Percentiles rank a stretch among this genome's conserved stretches.
These are phyloP conservation scores for Molossus molossus DNA, from an alignment of 2,797 vertebrate species.

Conservation along the genomic window DNA sequence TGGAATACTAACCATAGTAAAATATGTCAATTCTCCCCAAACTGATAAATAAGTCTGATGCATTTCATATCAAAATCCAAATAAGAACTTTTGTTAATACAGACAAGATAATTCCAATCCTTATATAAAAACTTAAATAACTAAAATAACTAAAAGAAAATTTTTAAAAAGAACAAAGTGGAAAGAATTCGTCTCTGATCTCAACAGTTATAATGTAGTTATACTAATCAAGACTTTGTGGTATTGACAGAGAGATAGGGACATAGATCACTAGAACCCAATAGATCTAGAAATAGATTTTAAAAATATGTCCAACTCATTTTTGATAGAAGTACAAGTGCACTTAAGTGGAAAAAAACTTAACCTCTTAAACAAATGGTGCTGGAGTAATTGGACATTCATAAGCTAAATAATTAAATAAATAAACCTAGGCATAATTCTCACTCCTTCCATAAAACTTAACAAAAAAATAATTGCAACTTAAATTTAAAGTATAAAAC, in stretches of 20 bases:
- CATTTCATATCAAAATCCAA: background rate
- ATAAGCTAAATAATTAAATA: background rate
- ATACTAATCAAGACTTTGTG: background rate
- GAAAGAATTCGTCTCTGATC: background rate
- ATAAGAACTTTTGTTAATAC: background rate
- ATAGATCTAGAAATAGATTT: background rate
- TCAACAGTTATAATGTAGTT: background rate
- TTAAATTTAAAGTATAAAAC: background rate
- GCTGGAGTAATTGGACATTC: background rate
- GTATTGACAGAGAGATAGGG: background rate
- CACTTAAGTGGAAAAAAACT: background rate
- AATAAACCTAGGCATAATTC: background rate
- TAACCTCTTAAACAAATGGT: background rate
- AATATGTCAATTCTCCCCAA: background rate
- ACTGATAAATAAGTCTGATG: background rate
- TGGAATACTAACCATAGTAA: background rate
- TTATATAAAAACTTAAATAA: background rate
- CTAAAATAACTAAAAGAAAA: constrained; percentile 1
- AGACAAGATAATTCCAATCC: background rate
- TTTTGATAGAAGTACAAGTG: constrained; percentile 1
- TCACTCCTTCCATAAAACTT: background rate
- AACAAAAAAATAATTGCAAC: background rate
- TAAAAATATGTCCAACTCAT: background rate
- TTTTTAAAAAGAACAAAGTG: background rate
- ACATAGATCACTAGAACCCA: background rate